Conservation (phyloP, 2,113 vertebrate genomes). For the Orycteropus afer region DNA sequence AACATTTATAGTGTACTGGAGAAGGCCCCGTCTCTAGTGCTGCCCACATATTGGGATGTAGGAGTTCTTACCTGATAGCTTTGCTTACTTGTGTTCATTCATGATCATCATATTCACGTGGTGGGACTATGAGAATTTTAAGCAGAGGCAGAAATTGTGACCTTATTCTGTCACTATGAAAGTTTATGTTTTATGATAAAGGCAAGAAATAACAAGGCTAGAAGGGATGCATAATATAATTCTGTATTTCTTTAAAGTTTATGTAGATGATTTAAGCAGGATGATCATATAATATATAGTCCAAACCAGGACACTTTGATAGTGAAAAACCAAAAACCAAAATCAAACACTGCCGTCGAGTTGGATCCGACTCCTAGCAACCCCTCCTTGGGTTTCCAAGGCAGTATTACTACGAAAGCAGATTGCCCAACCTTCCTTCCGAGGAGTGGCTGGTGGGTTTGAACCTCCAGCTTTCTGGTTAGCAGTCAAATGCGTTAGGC, state of each 20-base stretch:
- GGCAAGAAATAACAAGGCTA: not conserved
- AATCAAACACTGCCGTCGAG: too few species aligned
- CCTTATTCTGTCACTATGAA: not conserved
- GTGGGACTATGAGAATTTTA: not conserved
- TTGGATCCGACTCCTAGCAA: too few species aligned
- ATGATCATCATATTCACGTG: not conserved
- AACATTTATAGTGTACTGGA: not conserved
- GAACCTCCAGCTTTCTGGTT: too few species aligned
- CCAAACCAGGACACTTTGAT: not conserved
- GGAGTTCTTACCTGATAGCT: not conserved
- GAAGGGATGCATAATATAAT: not conserved
- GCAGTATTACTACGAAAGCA: too few species aligned
- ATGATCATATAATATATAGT: not conserved
- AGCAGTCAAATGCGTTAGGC: too few species aligned
- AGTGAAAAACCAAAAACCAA: too few species aligned
- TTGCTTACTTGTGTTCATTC: not conserved
- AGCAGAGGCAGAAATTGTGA: not conserved
- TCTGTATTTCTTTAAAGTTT: conserved; percentile 1
- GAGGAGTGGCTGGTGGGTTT: too few species aligned
- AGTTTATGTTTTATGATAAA: not conserved
- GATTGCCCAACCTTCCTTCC: too few species aligned
- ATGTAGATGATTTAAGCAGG: not conserved
- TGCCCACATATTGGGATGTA: not conserved
- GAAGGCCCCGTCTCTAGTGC: not conserved
- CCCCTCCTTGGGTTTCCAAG: too few species aligned